Evolutionary conservation across 2,888 invertebrate species (phyloP), one percentile per base, ranked within the genome.

Genomic region (Amiota minor): DNA sequence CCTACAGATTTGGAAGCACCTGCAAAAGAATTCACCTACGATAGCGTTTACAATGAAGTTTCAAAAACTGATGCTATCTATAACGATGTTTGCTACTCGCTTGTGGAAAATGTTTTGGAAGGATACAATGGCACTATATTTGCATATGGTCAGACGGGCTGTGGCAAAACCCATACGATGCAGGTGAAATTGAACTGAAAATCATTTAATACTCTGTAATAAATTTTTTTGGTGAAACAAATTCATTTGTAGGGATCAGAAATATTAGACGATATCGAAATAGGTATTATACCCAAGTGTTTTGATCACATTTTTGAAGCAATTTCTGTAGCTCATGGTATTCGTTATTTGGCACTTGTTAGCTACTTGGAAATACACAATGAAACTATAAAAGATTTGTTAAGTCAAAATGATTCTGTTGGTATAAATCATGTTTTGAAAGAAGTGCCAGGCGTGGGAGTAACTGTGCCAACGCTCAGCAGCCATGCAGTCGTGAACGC

Each of bases 111-210:
- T 75, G 96, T 96, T 1, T 91, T 97, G 72, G 97, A 97, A 86
- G 97, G 97, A 0, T 97, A 97, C 91, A 97, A 97, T 90, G 95
- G 96, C 18, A 97, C 97, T 0, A 96, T 97, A 71, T 97, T 97
- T 89, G 97, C 97, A 0, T 97, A 97, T 87, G 97, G 97, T 0
- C 97, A 97, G 90, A 97, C 97, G 0, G 97, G 97, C 0, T 96
- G 96, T 87, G 97, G 97, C 0, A 97, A 97, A 88, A 96, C 96
- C 0, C 96, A 94, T 87, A 95, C 96, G 12, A 97, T 97, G 97
- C 96, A 96, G 87, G 97, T 95, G 71, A 20, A 16, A 59, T 69
- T 72, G 72, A 9, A 9, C 50, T n/a, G 3, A 23, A 23, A 23
- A 23, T 23, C 23, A 23, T 23, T 23, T 23, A 23, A 23, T 23